Evolutionary conservation across 2,888 invertebrate species (phyloP).

Genomic region (Trissoscelio sp.): DNA sequence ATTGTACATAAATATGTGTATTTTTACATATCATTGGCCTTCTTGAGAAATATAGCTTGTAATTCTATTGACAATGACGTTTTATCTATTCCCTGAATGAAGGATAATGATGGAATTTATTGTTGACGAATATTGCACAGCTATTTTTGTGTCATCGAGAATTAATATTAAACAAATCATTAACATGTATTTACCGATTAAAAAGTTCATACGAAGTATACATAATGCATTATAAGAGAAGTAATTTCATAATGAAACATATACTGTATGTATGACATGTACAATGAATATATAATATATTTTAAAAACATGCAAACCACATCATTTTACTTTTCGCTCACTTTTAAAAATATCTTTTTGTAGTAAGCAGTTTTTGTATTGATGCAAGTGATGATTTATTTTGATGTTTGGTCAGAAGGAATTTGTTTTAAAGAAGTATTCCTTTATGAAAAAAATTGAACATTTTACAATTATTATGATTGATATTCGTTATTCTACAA

Average conservation of each 20-base stretch:
- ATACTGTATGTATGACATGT: slow-evolving; percentile 61
- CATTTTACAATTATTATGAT: too few species aligned
- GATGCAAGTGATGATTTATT: too few species aligned
- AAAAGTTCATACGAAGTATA: slow-evolving; percentile 50
- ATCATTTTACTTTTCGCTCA: slow-evolving; percentile 3
- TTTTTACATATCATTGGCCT: slow-evolving; percentile 83
- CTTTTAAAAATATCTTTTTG: too few species aligned
- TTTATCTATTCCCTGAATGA: slow-evolving; percentile 65
- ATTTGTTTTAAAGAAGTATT: too few species aligned
- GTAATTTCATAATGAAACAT: slow-evolving; percentile 58
- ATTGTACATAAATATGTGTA: slow-evolving; percentile 83
- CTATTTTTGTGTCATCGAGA: slow-evolving; percentile 64
- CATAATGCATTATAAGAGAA: slow-evolving; percentile 50
- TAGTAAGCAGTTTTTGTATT: too few species aligned
- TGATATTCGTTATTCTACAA: too few species aligned
- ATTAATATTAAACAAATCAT: slow-evolving; percentile 47
- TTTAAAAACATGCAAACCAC: slow-evolving; percentile 41
- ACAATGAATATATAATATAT: slow-evolving; percentile 65
- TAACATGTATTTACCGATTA: slow-evolving; percentile 50
- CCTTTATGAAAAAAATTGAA: too few species aligned
- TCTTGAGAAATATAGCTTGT: slow-evolving; percentile 80
- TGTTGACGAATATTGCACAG: slow-evolving; percentile 56
- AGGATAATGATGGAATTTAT: slow-evolving; percentile 51
- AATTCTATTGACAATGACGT: slow-evolving; percentile 76
- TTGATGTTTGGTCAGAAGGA: too few species aligned